These are phyloP conservation scores for Drosophila setifemur DNA, from an alignment of 1,140 invertebrate species.

Conservation along the genomic window DNA sequence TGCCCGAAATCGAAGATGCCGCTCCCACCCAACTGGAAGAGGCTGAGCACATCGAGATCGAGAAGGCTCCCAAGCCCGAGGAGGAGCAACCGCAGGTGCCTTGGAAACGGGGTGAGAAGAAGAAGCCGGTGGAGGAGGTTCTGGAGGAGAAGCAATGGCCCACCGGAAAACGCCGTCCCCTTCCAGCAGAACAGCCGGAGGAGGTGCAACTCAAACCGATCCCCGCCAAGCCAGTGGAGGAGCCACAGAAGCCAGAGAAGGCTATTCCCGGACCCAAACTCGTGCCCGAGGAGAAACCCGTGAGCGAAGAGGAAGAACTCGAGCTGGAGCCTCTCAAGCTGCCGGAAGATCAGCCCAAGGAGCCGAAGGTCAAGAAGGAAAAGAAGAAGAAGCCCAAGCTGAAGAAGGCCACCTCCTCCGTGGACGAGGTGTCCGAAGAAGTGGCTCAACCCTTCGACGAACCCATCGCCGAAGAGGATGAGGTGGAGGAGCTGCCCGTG, in stretches of 20 bases:
- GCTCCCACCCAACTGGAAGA: conserved; percentile 69
- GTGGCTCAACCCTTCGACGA: conserved; percentile 71
- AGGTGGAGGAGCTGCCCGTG: conserved; percentile 71
- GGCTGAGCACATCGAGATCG: conserved; percentile 78
- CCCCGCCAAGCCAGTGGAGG: conserved; percentile 73
- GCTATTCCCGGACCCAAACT: conserved; percentile 72
- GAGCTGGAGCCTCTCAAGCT: conserved; percentile 63
- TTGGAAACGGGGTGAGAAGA: conserved; percentile 77
- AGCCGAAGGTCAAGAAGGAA: conserved; percentile 66
- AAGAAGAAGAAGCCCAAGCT: conserved; percentile 81
- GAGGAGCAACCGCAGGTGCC: conserved; percentile 75
- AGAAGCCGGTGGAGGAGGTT: conserved; percentile 79
- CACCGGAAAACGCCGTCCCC: conserved; percentile 77
- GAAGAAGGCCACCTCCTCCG: conserved; percentile 71
- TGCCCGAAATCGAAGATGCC: conserved; percentile 68
- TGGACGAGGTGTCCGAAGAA: conserved; percentile 76
- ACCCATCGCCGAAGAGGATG: conserved; percentile 82
- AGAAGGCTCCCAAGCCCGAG: conserved; percentile 74
- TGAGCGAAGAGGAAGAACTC: conserved; percentile 59
- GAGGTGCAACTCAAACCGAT: conserved; percentile 83
- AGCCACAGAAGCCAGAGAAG: conserved; percentile 59
- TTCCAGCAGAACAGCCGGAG: conserved; percentile 82
- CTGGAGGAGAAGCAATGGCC: conserved; percentile 83
- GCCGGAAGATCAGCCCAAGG: conserved; percentile 57
- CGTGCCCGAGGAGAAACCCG: conserved; percentile 58